Conservation (phyloP, 1,140 invertebrate genomes). For the Trissolcus basalis region DNA sequence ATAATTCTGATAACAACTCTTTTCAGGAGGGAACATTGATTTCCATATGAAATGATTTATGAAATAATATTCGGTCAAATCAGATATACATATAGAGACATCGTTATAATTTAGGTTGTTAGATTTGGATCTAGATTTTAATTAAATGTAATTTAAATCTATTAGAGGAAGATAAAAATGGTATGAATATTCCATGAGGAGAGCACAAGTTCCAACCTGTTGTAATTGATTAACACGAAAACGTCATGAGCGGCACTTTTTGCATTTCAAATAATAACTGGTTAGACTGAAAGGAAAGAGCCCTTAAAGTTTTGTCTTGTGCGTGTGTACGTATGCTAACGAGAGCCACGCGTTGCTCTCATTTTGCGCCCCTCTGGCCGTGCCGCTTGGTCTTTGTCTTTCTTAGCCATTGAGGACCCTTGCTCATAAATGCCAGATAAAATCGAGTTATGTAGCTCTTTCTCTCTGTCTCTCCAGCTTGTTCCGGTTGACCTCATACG, state of each 20-base stretch:
- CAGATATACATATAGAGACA: too few species aligned
- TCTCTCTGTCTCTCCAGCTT: conserved; percentile 57
- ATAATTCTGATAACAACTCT: too few species aligned
- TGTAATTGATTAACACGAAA: conserved; percentile 37
- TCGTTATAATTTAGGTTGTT: too few species aligned
- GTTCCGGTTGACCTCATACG: conserved; percentile 53
- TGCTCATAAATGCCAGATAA: conserved; percentile 71
- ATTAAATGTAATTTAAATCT: too few species aligned
- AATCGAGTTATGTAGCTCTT: conserved; percentile 67
- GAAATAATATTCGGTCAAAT: too few species aligned
- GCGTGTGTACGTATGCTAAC: conserved; percentile 49
- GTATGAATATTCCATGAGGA: conserved; percentile 28
- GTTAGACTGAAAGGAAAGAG: conserved; percentile 55
- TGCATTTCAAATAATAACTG: conserved; percentile 64
- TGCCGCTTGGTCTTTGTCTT: conserved; percentile 52
- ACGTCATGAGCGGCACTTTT: conserved; percentile 4
- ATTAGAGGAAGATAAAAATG: neutral
- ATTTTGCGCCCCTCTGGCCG: conserved; percentile 29
- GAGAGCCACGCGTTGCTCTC: conserved; percentile 39
- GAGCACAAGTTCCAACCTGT: conserved; percentile 10
- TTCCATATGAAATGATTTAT: too few species aligned
- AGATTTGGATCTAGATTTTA: too few species aligned
- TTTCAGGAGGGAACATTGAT: too few species aligned
- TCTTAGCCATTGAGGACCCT: conserved; percentile 54
- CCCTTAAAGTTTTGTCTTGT: conserved; percentile 58